Evolutionary conservation across 2,888 invertebrate species (phyloP).

Genomic region (Dyspetes luteomarginatus): DNA sequence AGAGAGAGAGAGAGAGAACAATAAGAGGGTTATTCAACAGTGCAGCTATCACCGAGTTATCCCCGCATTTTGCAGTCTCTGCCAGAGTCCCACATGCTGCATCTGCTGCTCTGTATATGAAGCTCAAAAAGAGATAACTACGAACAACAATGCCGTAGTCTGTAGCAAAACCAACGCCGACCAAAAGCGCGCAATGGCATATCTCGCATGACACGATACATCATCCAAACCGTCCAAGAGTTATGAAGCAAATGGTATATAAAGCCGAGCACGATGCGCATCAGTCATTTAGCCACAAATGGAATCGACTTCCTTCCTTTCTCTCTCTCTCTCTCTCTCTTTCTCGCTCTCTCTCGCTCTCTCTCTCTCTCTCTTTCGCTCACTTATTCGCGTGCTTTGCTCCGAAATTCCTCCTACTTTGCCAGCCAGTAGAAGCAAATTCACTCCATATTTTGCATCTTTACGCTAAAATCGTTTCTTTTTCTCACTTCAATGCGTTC

Average conservation of each 20-base stretch:
- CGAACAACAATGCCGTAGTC: slow-evolving; percentile 18
- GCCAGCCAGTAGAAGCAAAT: slow-evolving; percentile 15
- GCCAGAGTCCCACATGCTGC: slow-evolving; percentile 47
- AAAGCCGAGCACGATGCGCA: slow-evolving; percentile 74
- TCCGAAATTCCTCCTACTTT: slow-evolving; percentile 20
- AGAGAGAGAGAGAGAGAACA: slow-evolving; percentile 4
- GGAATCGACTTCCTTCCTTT: slow-evolving; percentile 77
- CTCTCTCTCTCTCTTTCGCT: background rate
- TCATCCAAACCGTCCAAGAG: slow-evolving; percentile 78
- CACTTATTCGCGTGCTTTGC: slow-evolving; percentile 4
- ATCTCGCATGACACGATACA: slow-evolving; percentile 73
- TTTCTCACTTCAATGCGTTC: slow-evolving; percentile 1
- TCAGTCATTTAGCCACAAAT: slow-evolving; percentile 82
- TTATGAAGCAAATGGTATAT: slow-evolving; percentile 73
- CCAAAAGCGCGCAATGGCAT: background rate
- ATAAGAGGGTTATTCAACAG: slow-evolving; percentile 43
- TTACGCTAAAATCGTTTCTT: slow-evolving; percentile 1
- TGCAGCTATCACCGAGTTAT: slow-evolving; percentile 51
- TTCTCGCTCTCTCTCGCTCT: background rate
- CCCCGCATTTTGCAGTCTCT: slow-evolving; percentile 44
- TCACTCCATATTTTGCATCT: slow-evolving; percentile 24
- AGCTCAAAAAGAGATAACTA: slow-evolving; percentile 14
- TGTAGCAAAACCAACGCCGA: slow-evolving; percentile 9
- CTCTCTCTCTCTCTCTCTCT: slow-evolving; percentile 36
- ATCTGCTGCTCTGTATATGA: slow-evolving; percentile 54